Base-by-base conservation (phyloP, 2,888 invertebrate genomes). In the Brachypalpus laphriformis region DNA sequence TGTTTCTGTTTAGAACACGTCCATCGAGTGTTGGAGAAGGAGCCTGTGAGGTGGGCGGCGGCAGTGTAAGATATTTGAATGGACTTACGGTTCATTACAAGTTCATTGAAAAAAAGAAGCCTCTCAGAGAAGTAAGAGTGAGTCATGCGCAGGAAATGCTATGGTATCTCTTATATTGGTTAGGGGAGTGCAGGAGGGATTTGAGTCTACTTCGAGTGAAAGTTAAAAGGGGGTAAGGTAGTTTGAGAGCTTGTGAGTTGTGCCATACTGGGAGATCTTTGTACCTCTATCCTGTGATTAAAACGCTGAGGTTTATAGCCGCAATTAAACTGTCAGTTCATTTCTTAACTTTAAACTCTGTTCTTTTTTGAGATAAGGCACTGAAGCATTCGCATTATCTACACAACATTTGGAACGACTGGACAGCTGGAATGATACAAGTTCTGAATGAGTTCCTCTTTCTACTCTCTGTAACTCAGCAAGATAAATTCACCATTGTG, bases 1-100 rank as follows among this genome's bases (percentile, higher is more conserved):
- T 83, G 63, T 75, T 70, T 31, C 68, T 56, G 47, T 34, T 80
- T 71, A 16, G 28, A 63, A 45, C 25, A 56, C 54, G 63, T 71
- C 22, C 45, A 28, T 14, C 14, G 70, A 37, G 4, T 14, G 31
- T 54, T 51, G 18, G n/a, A 14, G 28, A 14, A 42, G 31, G 6
- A 14, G 20, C 16, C 37, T 20, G 22, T n/a, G 2, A n/a, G 37
- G 37, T 68, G 20, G 25, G 31, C 25, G 37, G 3, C 31, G 37
- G 16, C 40, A 22, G 25, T 20, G 7, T 28, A 16, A 42, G n/a
- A 20, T 8, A 42, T 25, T 68, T 78, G 47, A 71, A 61, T 61
- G 61, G 51, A 61, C 11, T 16, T 20, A 47, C 16, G 51, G 77
- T 77, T 70, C 61, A 63, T 63, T 78, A 71, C 34, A 16, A 20